Percentiles rank a stretch among this genome's conserved stretches.
Evolutionary conservation across 2,113 vertebrate genomes (phyloP).

Genomic region (Tenebrosternarchus preto): DNA sequence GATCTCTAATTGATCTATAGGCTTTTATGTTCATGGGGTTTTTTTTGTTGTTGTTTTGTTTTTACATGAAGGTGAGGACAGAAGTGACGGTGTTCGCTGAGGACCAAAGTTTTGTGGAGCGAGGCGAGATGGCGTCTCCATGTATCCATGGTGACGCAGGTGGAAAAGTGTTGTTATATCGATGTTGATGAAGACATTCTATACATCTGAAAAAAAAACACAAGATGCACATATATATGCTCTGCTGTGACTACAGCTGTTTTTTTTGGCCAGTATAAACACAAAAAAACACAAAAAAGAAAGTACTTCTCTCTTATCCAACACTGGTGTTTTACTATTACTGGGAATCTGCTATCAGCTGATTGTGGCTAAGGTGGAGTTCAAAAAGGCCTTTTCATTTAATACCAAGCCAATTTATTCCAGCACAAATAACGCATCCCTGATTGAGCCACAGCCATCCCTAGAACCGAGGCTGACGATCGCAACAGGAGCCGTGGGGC

Average conservation of each 20-base stretch:
- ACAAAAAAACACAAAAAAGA: neutral
- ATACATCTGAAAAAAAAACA: neutral
- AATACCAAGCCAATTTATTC: slow-evolving; percentile 38
- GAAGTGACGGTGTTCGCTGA: neutral
- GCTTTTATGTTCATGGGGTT: slow-evolving; percentile 25
- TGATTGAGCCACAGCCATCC: slow-evolving; percentile 14
- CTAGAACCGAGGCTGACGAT: slow-evolving; percentile 23
- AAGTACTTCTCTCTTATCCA: neutral
- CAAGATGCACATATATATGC: too few relatives aligned
- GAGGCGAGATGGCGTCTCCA: neutral
- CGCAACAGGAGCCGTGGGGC: neutral
- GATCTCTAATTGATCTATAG: slow-evolving; percentile 3
- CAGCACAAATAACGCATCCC: neutral
- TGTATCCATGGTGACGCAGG: slow-evolving; percentile 1
- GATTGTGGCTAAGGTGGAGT: slow-evolving; percentile 27
- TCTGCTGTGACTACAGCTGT: too few relatives aligned
- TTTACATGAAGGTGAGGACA: neutral
- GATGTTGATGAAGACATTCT: neutral
- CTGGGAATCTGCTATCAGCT: slow-evolving; percentile 11
- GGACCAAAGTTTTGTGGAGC: neutral
- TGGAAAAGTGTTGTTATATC: neutral
- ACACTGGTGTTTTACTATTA: slow-evolving; percentile 22
- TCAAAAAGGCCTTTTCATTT: slow-evolving; percentile 38
- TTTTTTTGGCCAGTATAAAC: neutral
- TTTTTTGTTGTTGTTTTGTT: slow-evolving; percentile 15